A percentile compares a stretch with the other conserved stretches of the same genome.
phyloP scores from a whole-genome alignment of 1,140 invertebrate genomes.

The Episyrphus balteatus region DNA sequence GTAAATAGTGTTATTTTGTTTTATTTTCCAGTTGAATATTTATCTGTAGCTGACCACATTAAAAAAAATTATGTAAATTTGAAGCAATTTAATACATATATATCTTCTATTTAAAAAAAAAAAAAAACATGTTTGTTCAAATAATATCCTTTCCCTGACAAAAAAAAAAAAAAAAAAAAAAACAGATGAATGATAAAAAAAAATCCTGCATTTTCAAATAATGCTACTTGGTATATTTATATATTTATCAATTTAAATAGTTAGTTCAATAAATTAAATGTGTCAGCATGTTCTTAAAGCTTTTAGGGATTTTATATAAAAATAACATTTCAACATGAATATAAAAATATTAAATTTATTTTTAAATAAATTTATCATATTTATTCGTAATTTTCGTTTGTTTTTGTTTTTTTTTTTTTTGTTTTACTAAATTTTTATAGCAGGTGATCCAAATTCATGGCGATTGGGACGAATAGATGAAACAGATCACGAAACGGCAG shows the following conservation, averaged over 20 bases:
- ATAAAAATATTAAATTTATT: too few species aligned
- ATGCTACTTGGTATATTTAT: neutral
- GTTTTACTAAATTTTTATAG: too few species aligned
- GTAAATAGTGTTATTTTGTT: neutral
- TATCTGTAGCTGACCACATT: neutral
- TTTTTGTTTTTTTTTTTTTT: too few species aligned
- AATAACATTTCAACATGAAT: neutral
- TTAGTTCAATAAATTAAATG: neutral
- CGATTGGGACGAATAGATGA: constrained; percentile 69
- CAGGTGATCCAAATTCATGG: constrained; percentile 67
- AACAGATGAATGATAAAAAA: too few species aligned
- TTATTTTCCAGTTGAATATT: neutral
- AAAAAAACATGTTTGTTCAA: too few species aligned
- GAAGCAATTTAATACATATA: neutral
- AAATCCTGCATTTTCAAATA: too few species aligned
- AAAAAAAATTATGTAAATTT: neutral
- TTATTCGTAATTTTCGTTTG: too few species aligned
- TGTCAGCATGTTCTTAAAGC: neutral
- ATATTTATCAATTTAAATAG: neutral
- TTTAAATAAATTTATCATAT: too few species aligned
- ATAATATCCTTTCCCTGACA: too few species aligned
- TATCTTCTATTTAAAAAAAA: too few species aligned
- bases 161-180: too few species aligned
- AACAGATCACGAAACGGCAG: constrained; percentile 68
- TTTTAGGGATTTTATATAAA: neutral